Evolutionary conservation across 1,140 invertebrate genomes (phyloP), one percentile per base, ranked within the genome.

Genomic region (Cyrtorhinus lividipennis): DNA sequence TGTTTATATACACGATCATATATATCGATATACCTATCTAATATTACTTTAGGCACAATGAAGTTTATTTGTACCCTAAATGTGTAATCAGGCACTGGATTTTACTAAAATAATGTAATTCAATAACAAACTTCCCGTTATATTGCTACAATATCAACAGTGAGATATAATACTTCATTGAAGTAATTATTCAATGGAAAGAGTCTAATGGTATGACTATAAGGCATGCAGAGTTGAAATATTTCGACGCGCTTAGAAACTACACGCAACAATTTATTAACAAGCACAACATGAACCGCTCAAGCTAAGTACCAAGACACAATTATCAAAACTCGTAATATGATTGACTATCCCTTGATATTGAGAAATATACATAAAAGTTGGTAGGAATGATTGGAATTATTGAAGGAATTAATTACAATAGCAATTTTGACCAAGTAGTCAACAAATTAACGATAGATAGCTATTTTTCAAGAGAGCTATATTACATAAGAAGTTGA

Each of bases 401-500:
- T 59, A 26, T 15, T 30, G 38, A 15, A 22, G n/a, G 25, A 18
- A 15, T 27, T 30, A 24, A 59, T 30, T 27, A 26, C 27, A 59
- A 59, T 59, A 30, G 24, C 15, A 23, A 23, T 30, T 27, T 27
- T 59, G 18, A 26, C 38, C 18, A 62, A n/a, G 15, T 53, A 27
- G n/a, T 44, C 24, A 45, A 53, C 27, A 24, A 24, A 59, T 59
- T 64, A 64, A 23, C 23, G 24, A 44, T 59, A 59, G 59, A 59
- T 59, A 24, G 27, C 27, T 59, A 38, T 22, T 24, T 24, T 22
- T 57, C 58, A 27, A 18, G 26, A 38, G 26, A 20, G 18, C 26
- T 58, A 63, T 62, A 56, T 13, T 25, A 63, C 62, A 48, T 44
- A 59, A 59, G 38, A 62, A 61, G 25, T 13, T 61, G 62, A 59